Evolutionary conservation across 2,888 invertebrate genomes (phyloP), one percentile per base, ranked within the genome.

Genomic region (Coecobrya sp.): DNA sequence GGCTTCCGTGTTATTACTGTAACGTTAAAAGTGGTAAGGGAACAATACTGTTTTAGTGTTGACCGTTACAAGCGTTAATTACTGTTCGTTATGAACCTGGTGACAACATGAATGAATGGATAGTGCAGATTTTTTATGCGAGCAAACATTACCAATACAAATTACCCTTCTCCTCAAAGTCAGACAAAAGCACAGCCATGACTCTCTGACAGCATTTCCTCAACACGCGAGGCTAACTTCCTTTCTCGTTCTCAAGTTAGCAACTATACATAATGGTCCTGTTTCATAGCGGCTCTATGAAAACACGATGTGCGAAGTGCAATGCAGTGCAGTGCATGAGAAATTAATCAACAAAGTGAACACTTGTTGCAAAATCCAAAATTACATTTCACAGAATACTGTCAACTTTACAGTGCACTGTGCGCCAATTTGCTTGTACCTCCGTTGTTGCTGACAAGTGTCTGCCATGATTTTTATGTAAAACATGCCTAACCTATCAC

Each of bases 11-110:
- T 49, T 13, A 1, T 49, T 55, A 55, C 62, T 62, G 22, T 8
- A 62, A 4, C 19, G 16, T 19, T 10, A 25, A 25, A n/a, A 30
- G 8, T 55, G 73, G 73, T 73, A 10, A 45, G 49, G 79, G 73
- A 86, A 86, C 86, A 86, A 86, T 86, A 86, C 86, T 73, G 86
- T 86, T 86, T 68, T 65, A 55, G 22, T 52, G 13, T 0, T 73
- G 86, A 73, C 86, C 86, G 86, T 86, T 86, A 86, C 25, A 73
- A 13, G 36, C 19, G 11, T 59, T 86, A 73, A 86, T 76, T 86
- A 86, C 86, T 85, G 27, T 55, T 22, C 10, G 16, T 1, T 16
- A 36, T 70, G 30, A 27, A 81, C 16, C 55, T 30, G 79, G 52
- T 76, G 79, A 85, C 84, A 65, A 13, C 52, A 70, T 68, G 27